Percentiles rank a stretch among this genome's conserved stretches.
phyloP scores from a whole-genome alignment of 2,113 vertebrate species.

The Salvator merianae region DNA sequence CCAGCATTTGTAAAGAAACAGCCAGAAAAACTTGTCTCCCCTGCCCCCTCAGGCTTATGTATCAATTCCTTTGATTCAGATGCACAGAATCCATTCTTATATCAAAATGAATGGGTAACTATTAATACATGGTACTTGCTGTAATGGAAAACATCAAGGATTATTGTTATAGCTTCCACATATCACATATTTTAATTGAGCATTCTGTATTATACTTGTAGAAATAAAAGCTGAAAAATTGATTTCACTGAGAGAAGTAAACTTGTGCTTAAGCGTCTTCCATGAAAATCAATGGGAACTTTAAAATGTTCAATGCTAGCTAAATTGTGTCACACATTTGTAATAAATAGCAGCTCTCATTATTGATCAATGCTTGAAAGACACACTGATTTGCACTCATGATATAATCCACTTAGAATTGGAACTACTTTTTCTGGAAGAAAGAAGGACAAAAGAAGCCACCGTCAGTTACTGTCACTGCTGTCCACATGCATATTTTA shows the following conservation, averaged over 20 bases:
- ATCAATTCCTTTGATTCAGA: no score
- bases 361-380: background rate
- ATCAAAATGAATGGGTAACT: background rate
- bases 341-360: background rate
- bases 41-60: no score
- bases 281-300: slow-evolving; percentile 1
- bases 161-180: background rate
- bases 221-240: background rate
- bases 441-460: background rate
- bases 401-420: background rate
- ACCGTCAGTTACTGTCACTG: background rate
- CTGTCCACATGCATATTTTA: background rate
- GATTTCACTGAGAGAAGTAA: background rate
- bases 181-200: background rate
- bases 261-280: background rate
- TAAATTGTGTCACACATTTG: background rate
- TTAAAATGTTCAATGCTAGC: background rate
- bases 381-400: no score
- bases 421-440: background rate
- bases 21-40: background rate
- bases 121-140: background rate
- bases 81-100: background rate
- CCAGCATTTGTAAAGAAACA: background rate
- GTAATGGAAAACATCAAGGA: background rate
- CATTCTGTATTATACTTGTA: background rate